Evolutionary conservation across 2,797 vertebrate genomes (phyloP).

Genomic region (Scolopax bukidnonensis): DNA sequence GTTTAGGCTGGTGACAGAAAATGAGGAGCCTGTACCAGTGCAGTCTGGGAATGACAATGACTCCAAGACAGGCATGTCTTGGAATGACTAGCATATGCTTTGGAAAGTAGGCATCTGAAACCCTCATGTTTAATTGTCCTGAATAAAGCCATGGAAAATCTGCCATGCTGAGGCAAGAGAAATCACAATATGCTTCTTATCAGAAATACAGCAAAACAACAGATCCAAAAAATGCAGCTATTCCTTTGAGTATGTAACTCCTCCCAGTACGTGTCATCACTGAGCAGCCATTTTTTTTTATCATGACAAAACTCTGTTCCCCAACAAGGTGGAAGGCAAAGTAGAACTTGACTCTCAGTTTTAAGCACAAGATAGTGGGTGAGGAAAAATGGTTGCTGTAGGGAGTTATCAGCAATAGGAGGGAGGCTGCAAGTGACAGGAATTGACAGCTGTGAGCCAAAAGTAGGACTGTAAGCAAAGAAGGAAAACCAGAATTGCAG

Average conservation of each 20-base stretch:
- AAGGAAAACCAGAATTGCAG: not conserved
- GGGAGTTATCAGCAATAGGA: not conserved
- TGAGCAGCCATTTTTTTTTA: not conserved
- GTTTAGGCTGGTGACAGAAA: not conserved
- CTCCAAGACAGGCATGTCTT: not conserved
- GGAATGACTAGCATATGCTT: not conserved
- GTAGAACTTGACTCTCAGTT: not conserved
- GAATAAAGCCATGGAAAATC: not conserved
- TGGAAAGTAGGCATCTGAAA: not conserved
- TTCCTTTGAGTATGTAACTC: not conserved
- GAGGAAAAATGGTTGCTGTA: not conserved
- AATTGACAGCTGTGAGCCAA: not conserved
- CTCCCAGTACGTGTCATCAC: fast-evolving
- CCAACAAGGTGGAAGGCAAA: not conserved
- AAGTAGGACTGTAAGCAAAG: not conserved
- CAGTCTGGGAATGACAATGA: not conserved
- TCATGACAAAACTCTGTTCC: not conserved
- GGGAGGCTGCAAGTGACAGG: not conserved
- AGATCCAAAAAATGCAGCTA: fast-evolving
- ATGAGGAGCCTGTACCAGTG: not conserved
- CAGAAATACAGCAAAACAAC: not conserved
- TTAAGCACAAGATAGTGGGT: not conserved
- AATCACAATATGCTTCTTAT: not conserved
- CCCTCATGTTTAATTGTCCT: not conserved
- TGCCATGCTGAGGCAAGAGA: not conserved